Conservation (phyloP, 2,797 vertebrate genomes). For the Emys orbicularis region DNA sequence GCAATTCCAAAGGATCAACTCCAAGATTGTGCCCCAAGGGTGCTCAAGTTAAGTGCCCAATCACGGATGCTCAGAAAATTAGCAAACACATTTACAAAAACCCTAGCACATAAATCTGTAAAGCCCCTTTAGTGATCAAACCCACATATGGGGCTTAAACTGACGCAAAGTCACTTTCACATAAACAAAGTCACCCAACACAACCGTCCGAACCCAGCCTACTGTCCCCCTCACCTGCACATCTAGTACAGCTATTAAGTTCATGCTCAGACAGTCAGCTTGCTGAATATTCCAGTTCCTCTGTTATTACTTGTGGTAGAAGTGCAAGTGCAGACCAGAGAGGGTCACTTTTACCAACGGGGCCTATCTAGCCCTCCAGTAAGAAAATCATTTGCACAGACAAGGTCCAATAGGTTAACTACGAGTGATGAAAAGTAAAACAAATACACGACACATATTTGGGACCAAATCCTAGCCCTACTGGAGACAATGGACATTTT, state of each 20-base stretch:
- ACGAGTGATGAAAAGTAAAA: not conserved
- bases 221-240: not conserved
- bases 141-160: not conserved
- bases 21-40: not conserved
- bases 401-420: not conserved
- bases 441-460: not conserved
- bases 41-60: not conserved
- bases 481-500: not conserved
- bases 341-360: not conserved
- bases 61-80: not conserved
- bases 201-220: not conserved
- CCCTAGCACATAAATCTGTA: not conserved
- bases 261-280: not conserved
- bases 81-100: not conserved
- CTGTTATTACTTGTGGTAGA: not conserved
- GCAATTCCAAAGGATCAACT: not conserved
- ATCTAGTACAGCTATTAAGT: not conserved
- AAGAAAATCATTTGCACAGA: not conserved
- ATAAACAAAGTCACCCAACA: not conserved
- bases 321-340: not conserved
- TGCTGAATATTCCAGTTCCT: not conserved
- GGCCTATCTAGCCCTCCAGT: not conserved
- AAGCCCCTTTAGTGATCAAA: not conserved
- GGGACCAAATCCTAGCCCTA: not conserved
- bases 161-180: not conserved